phyloP scores from a whole-genome alignment of 1,140 invertebrate genomes.

The Halictus rubicundus region DNA sequence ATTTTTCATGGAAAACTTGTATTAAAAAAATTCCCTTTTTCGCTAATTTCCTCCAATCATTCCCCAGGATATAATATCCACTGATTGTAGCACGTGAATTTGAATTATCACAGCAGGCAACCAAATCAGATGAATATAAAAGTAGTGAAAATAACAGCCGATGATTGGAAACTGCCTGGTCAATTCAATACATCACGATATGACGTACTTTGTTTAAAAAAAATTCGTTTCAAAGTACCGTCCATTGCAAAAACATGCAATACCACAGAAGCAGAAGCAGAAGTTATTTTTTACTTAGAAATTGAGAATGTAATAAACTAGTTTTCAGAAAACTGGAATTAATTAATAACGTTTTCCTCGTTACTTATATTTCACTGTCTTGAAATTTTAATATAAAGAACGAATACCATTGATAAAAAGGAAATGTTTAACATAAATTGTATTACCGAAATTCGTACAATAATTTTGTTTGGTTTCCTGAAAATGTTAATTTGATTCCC shows the following conservation, averaged over 20 bases:
- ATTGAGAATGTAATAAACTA: too few relatives aligned
- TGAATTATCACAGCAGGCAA: constrained; percentile 34
- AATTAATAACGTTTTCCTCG: too few relatives aligned
- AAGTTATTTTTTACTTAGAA: too few relatives aligned
- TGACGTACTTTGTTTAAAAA: too few relatives aligned
- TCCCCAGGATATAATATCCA: constrained; percentile 7
- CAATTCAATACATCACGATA: neutral
- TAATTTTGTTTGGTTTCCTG: too few relatives aligned
- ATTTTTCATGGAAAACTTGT: neutral
- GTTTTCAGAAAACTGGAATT: too few relatives aligned
- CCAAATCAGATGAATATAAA: constrained; percentile 17
- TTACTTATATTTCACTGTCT: too few relatives aligned
- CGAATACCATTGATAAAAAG: too few relatives aligned
- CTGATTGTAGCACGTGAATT: constrained; percentile 33
- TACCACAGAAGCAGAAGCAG: too few relatives aligned
- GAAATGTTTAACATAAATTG: neutral
- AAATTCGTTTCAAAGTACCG: too few relatives aligned
- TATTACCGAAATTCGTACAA: neutral
- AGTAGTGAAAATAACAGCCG: constrained; percentile 23
- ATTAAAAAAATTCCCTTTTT: neutral
- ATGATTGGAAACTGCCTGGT: constrained; percentile 3
- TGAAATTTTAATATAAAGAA: too few relatives aligned
- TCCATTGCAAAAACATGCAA: too few relatives aligned
- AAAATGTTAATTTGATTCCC: neutral
- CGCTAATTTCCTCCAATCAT: constrained; percentile 1